Base-by-base conservation (phyloP, 2,113 vertebrate genomes). In the Dolichotis patagonum region DNA sequence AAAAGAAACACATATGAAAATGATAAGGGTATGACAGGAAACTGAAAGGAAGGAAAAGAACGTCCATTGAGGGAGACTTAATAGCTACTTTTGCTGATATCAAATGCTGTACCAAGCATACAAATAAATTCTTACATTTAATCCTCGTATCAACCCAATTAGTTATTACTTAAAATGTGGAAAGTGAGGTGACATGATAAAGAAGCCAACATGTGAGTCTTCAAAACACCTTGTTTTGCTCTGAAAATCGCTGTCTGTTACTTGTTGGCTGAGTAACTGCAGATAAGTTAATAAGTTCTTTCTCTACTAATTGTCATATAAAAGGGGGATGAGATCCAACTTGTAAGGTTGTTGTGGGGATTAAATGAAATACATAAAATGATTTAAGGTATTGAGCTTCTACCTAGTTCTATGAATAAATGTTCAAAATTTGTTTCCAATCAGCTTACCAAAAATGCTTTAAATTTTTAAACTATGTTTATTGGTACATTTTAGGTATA, bases 141-240 rank as follows among this genome's bases (percentile, higher is more conserved):
- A 63, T 93, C 43, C 41, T 85, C n/a, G 28, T 6, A 56, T 26
- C 28, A 28, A 73, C 41, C 49, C 32, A 78, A 32, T 52, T 83
- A 91, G 78, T 90, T 75, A 38, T 90, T 84, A 38, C 73, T 81
- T n/a, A 93, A 94, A 89, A 95, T 43, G 22, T 88, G 75, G 78
- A 83, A 96, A 94, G 46, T 26, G 32, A 95, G 65, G 46, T 91
- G 91, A 14, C 58, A 67, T 41, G 63, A 69, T 75, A 63, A 6
- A 84, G 32, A 95, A 65, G 8, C 46, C 67, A 91, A n/a, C 9
- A 56, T 20, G 56, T 7, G 43, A 43, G 16, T 12, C 46, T 85
- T 58, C 28, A 22, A 96, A 80, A 28, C 46, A 75, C 62, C 30
- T 90, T 2, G 0, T 63, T 85, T 90, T 80, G 32, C 56, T 83